Evolutionary conservation across 1,140 invertebrate genomes (phyloP).

Genomic region (Metopolophium dirhodum): DNA sequence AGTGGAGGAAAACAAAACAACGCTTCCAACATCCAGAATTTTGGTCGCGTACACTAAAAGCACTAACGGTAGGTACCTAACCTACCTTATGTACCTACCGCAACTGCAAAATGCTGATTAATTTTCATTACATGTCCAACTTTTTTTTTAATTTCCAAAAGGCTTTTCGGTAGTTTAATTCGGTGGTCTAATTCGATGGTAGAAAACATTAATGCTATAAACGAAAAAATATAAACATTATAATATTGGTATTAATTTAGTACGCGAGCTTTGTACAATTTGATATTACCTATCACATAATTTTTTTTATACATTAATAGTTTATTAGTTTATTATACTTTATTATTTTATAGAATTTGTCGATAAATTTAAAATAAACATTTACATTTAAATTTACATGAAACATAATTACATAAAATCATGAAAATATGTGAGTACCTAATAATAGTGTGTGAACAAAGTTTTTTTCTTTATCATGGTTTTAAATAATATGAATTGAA

Average conservation of each 20-base stretch:
- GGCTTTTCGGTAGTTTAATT: neutral
- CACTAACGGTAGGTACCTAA: neutral
- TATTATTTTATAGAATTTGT: neutral
- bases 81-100: neutral
- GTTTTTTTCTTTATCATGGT: neutral
- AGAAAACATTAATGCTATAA: too few species aligned
- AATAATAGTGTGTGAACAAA: neutral
- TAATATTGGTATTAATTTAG: too few species aligned
- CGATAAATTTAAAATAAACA: neutral
- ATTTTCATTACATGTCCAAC: neutral
- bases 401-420: neutral
- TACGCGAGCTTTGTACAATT: neutral
- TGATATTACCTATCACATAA: neutral
- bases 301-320: neutral
- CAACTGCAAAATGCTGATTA: neutral
- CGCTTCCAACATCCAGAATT: neutral
- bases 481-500: neutral
- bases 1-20: neutral
- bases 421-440: neutral
- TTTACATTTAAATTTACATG: neutral
- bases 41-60: neutral
- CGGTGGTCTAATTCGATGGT: too few species aligned
- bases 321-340: neutral
- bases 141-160: too few species aligned
- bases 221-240: too few species aligned